Conservation (phyloP, 2,113 vertebrate genomes). For the Cyprinodon variegatus region DNA sequence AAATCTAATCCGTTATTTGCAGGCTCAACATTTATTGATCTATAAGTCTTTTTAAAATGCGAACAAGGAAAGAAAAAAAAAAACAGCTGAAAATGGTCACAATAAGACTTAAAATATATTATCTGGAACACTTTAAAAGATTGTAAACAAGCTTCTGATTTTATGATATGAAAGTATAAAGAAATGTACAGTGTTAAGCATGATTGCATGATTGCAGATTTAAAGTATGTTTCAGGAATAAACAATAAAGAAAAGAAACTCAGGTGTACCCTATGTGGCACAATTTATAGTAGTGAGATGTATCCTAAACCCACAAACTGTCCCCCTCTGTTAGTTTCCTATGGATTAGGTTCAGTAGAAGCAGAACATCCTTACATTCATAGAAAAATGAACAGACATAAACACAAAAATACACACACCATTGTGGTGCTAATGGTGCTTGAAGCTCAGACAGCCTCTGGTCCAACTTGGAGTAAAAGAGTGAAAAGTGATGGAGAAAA, state of each 20-base stretch:
- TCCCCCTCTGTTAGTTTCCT: conserved; percentile 29
- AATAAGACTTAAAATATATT: neutral
- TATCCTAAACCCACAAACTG: conserved; percentile 50
- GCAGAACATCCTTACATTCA: conserved; percentile 34
- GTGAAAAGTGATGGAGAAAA: conserved; percentile 42
- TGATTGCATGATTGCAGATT: no score
- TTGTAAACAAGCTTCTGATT: neutral
- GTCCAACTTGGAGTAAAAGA: conserved; percentile 55
- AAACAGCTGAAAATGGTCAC: neutral
- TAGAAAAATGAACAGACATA: conserved; percentile 54
- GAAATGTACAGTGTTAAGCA: neutral
- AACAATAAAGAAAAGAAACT: neutral
- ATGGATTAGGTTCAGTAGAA: conserved; percentile 67
- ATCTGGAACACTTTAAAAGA: neutral
- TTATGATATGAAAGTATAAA: neutral
- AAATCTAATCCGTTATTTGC: neutral
- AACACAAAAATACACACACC: conserved; percentile 65
- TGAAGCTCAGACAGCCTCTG: conserved; percentile 67
- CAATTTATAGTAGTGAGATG: neutral
- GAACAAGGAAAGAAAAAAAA: neutral
- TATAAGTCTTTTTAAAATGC: neutral
- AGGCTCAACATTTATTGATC: neutral
- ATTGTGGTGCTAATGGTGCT: conserved; percentile 69
- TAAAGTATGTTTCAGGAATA: neutral
- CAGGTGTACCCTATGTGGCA: neutral